phyloP scores from a whole-genome alignment of 2,113 vertebrate genomes.

The Ceyx melanurus region DNA sequence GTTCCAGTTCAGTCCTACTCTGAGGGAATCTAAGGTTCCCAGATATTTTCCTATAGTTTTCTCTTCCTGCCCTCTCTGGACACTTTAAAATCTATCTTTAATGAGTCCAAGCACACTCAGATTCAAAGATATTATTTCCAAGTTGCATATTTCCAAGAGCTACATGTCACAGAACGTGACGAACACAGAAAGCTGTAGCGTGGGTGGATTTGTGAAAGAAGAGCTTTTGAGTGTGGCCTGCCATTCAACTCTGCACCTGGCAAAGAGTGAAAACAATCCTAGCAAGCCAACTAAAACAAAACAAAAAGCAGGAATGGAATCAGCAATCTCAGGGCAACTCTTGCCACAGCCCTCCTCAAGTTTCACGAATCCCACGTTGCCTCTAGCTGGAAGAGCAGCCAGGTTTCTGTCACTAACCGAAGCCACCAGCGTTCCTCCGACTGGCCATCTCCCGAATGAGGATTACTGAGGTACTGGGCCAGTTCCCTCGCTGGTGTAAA shows the following conservation, averaged over 20 bases:
- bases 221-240: slow-evolving; percentile 71
- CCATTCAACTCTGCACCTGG: slow-evolving; percentile 74
- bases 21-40: slow-evolving; percentile 37
- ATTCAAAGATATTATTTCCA: slow-evolving; percentile 55
- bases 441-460: neutral
- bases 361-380: slow-evolving; percentile 48
- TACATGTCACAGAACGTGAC: slow-evolving; percentile 67
- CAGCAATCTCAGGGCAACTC: slow-evolving; percentile 67
- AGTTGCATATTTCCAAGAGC: slow-evolving; percentile 54
- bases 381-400: slow-evolving; percentile 32
- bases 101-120: slow-evolving; percentile 27
- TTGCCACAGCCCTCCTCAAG: slow-evolving; percentile 46
- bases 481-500: neutral
- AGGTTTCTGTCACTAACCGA: slow-evolving; percentile 58
- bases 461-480: neutral
- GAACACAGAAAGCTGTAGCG: slow-evolving; percentile 64
- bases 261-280: slow-evolving; percentile 64
- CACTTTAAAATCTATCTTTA: slow-evolving; percentile 46
- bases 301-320: slow-evolving; percentile 65
- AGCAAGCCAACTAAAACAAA: slow-evolving; percentile 66
- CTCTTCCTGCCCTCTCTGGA: slow-evolving; percentile 20
- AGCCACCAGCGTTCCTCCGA: neutral
- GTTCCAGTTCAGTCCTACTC: neutral
- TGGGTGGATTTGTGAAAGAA: slow-evolving; percentile 72
- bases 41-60: slow-evolving; percentile 18